Percentiles rank a stretch among this genome's conserved stretches.
phyloP scores from a whole-genome alignment of 2,797 vertebrate species.

The Pangasius sanitwongsei region DNA sequence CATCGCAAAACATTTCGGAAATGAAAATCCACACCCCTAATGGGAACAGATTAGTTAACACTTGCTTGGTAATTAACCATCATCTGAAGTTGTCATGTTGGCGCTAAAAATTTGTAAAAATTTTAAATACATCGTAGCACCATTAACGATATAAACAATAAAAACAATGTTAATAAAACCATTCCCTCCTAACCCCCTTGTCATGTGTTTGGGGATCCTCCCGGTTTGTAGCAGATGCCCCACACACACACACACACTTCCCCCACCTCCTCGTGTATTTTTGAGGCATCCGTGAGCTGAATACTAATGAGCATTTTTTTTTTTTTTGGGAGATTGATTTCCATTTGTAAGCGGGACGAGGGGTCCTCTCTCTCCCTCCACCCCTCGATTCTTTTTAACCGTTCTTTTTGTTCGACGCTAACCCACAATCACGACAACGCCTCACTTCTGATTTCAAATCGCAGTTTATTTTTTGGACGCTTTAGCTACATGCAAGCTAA shows the following conservation, averaged over 20 bases:
- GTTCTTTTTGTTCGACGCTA: background rate
- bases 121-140: background rate
- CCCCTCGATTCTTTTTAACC: background rate
- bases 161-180: background rate
- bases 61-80: background rate
- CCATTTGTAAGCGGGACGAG: conserved; percentile 43
- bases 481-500: background rate
- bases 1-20: background rate
- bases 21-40: background rate
- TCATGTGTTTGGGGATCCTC: background rate
- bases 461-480: background rate
- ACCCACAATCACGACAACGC: background rate
- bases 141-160: background rate
- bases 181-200: background rate
- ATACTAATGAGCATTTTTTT: conserved; percentile 56
- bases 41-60: background rate
- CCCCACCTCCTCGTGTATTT: conserved; percentile 40
- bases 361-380: background rate
- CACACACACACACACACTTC: conserved; percentile 20
- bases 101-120: too few relatives aligned
- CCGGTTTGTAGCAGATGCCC: background rate
- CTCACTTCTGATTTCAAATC: background rate
- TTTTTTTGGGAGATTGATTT: conserved; percentile 52
- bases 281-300: conserved; percentile 54
- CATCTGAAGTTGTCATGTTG: background rate